These are phyloP conservation scores for Alouatta palliata DNA, from an alignment of 2,113 vertebrate genomes.

Conservation along the genomic window DNA sequence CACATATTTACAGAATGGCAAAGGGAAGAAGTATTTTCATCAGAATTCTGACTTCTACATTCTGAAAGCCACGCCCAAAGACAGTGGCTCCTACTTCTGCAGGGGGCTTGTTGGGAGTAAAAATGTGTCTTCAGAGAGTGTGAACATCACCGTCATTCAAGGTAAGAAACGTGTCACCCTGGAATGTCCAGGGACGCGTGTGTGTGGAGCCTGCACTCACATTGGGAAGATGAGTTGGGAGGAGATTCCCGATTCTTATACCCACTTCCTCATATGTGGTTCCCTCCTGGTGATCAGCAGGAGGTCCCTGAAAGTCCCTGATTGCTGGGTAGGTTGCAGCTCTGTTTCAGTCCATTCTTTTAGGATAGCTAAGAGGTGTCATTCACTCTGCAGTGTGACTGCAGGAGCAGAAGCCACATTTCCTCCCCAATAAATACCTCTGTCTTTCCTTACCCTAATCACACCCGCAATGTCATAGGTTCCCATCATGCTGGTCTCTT, in stretches of 20 bases:
- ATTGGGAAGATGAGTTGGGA: not conserved
- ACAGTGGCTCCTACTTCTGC: constrained; percentile 73
- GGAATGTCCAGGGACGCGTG: rapidly evolving
- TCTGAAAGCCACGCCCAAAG: rapidly evolving
- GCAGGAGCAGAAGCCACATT: not conserved
- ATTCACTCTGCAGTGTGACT: not conserved
- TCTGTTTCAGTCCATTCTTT: not conserved
- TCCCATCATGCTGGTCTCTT: not conserved
- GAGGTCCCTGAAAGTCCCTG: not conserved
- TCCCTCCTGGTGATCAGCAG: not conserved
- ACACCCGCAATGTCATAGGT: not conserved
- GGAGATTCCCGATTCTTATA: too few species aligned
- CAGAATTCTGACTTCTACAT: not conserved
- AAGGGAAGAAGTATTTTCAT: not conserved
- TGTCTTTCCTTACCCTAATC: not conserved
- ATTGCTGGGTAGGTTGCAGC: not conserved
- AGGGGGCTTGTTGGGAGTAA: not conserved
- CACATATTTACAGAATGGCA: constrained; percentile 48
- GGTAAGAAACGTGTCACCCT: constrained; percentile 37
- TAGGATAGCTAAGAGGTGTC: not conserved
- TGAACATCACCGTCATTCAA: not conserved
- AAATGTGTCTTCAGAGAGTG: constrained; percentile 32
- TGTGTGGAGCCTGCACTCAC: not conserved
- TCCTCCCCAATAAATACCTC: not conserved
- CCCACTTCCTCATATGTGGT: not conserved